A percentile compares a stretch with the other conserved stretches of the same genome.
Conservation (phyloP, 2,113 vertebrate species). For the Todiramphus saurophagus region DNA sequence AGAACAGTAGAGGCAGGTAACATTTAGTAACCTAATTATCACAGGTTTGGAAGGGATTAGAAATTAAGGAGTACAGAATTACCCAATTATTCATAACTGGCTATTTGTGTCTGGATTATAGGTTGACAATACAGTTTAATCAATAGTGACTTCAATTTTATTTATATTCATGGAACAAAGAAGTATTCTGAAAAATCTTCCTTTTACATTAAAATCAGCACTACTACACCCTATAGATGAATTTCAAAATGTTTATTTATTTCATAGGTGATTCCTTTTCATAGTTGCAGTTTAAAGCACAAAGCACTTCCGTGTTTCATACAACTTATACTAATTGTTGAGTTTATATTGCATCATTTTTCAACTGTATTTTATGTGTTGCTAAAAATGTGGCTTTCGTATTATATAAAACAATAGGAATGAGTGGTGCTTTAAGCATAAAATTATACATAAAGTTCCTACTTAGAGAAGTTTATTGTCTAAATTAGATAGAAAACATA, state of each 20-base stretch:
- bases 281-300: background rate
- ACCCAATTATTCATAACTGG: background rate
- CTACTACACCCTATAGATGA: fast-evolving
- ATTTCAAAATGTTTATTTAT: background rate
- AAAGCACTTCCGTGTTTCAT: background rate
- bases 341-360: background rate
- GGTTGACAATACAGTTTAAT: background rate
- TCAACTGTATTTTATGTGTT: background rate
- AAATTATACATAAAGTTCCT: background rate
- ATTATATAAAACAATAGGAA: background rate
- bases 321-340: background rate
- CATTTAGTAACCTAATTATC: background rate
- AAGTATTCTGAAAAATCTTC: background rate
- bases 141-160: background rate
- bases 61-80: background rate
- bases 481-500: background rate
- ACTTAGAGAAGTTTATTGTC: background rate
- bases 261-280: background rate
- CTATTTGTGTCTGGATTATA: background rate
- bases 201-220: background rate
- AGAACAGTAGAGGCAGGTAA: background rate
- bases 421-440: background rate
- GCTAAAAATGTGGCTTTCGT: background rate
- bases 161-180: background rate
- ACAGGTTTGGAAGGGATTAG: background rate